Percentiles rank a stretch among this genome's conserved stretches.
phyloP scores from a whole-genome alignment of 1,140 invertebrate species.

The Trypoxylus dichotomus region DNA sequence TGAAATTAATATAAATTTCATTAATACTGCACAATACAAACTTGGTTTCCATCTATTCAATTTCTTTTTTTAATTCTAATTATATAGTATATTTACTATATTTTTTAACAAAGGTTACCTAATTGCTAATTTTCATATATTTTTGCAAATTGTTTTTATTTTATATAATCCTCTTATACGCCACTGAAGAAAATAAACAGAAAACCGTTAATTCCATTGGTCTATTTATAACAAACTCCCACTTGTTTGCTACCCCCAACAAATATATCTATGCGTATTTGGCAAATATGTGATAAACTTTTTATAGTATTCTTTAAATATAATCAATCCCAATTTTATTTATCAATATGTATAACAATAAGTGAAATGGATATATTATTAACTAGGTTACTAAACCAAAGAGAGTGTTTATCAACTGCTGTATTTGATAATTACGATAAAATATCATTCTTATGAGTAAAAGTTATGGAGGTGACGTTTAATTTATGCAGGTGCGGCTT shows the following conservation, averaged over 20 bases:
- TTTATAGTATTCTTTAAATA: not conserved
- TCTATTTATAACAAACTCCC: conserved; percentile 74
- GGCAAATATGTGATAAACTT: not conserved
- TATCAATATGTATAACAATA: not conserved
- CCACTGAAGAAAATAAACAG: conserved; percentile 51
- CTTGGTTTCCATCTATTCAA: no score
- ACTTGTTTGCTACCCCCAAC: conserved; percentile 72
- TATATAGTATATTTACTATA: no score
- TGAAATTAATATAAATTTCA: no score
- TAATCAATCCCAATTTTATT: no score
- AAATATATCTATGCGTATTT: conserved; percentile 60
- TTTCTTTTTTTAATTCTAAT: no score
- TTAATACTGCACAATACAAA: no score
- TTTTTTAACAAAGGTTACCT: no score
- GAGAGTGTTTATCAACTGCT: not conserved
- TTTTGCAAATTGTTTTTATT: no score
- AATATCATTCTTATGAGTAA: not conserved
- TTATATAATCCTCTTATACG: no score
- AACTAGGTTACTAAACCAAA: not conserved
- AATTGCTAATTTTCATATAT: no score
- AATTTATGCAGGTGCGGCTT: not conserved
- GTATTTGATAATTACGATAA: not conserved
- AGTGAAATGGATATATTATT: not conserved
- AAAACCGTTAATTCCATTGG: conserved; percentile 62
- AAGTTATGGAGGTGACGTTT: not conserved